A percentile compares a stretch with the other conserved stretches of the same genome.
Conservation (phyloP, 1,140 invertebrate genomes). For the Drosophila baimaii region DNA sequence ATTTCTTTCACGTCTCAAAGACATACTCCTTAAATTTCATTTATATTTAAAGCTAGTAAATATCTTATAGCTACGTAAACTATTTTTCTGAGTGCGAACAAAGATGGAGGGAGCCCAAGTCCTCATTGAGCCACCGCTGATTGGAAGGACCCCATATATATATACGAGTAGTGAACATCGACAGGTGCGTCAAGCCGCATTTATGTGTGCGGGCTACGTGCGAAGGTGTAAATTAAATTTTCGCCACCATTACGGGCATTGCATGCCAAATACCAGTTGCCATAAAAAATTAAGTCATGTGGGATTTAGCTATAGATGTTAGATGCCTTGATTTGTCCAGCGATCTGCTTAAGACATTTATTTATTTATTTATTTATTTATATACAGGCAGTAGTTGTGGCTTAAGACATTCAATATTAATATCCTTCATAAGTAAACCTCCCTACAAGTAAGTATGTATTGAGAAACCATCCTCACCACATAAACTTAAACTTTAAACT, state of each 20-base stretch:
- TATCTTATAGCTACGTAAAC: not conserved
- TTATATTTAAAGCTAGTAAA: not conserved
- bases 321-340: not conserved
- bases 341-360: conserved; percentile 2
- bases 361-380: not conserved
- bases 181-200: conserved; percentile 27
- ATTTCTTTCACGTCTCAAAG: too few relatives aligned
- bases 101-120: conserved; percentile 3
- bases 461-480: not conserved
- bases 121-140: conserved; percentile 43
- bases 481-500: not conserved
- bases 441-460: not conserved
- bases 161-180: conserved; percentile 20
- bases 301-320: not conserved
- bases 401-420: not conserved
- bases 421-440: not conserved
- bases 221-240: conserved; percentile 82
- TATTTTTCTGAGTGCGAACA: conserved; percentile 12
- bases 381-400: not conserved
- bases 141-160: conserved; percentile 58
- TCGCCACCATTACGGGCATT: conserved; percentile 55
- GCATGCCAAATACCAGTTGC: conserved; percentile 53
- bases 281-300: conserved; percentile 25
- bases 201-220: conserved; percentile 60
- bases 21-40: not conserved